These are phyloP conservation scores for Bolinopsis microptera DNA, from an alignment of 37 sponge, comb jelly and placozoan genomes.

Conservation along the genomic window DNA sequence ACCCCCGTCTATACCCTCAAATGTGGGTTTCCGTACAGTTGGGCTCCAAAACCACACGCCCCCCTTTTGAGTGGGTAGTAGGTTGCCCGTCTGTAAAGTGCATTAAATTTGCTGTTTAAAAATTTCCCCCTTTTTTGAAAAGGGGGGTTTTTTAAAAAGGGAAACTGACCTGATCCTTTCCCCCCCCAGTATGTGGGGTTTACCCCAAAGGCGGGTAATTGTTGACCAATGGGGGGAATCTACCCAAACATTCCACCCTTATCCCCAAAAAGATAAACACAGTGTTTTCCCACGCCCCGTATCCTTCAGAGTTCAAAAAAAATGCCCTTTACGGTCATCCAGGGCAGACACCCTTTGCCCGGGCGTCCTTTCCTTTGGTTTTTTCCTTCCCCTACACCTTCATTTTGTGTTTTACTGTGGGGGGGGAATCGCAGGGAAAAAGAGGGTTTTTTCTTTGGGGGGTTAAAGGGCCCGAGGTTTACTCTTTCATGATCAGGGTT, in stretches of 20 bases:
- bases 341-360: conserved; percentile 39
- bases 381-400: conserved; percentile 16
- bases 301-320: background rate
- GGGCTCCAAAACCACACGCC: too few species aligned
- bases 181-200: too few species aligned
- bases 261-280: conserved; percentile 37
- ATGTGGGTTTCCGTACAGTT: too few species aligned
- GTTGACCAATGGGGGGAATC: too few species aligned
- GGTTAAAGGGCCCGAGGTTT: conserved; percentile 2
- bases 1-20: too few species aligned
- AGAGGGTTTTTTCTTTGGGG: conserved; percentile 28
- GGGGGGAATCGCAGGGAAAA: conserved; percentile 12
- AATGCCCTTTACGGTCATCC: background rate
- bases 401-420: conserved; percentile 9
- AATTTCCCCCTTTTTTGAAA: too few species aligned
- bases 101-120: too few species aligned
- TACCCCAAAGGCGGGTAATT: too few species aligned
- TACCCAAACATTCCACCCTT: conserved; percentile 31
- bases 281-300: conserved; percentile 63
- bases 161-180: too few species aligned
- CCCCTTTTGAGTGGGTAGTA: too few species aligned
- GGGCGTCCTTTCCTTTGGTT: background rate
- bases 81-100: too few species aligned
- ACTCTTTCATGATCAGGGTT: background rate
- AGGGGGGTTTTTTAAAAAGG: too few species aligned